Evolutionary conservation across 2,888 invertebrate genomes (phyloP).

Genomic region (Koerneria pararmatus): DNA sequence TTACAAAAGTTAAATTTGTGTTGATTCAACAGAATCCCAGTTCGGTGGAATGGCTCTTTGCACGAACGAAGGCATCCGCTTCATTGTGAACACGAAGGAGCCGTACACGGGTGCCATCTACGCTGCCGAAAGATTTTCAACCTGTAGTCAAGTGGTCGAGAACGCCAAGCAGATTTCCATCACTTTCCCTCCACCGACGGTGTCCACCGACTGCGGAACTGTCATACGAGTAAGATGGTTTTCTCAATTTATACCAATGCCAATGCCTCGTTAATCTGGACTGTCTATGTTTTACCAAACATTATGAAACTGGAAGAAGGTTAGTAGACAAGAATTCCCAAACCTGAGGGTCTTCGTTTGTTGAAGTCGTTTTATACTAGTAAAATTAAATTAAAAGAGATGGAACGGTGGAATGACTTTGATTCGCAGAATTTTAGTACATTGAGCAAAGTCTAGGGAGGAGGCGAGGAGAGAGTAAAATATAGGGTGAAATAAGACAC

Average conservation of each 20-base stretch:
- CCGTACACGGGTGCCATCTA: conserved; percentile 61
- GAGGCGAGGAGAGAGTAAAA: background rate
- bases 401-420: too few species aligned
- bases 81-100: conserved; percentile 61
- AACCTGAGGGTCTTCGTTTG: too few species aligned
- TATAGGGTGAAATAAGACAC: too few species aligned
- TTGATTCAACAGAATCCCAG: conserved; percentile 58
- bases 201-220: conserved; percentile 59
- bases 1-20: too few species aligned
- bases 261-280: background rate
- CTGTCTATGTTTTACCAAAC: background rate
- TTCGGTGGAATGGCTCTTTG: conserved; percentile 61
- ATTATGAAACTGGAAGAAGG: too few species aligned
- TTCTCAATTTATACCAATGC: conserved; percentile 12
- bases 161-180: conserved; percentile 60
- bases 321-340: too few species aligned
- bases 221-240: conserved; percentile 42
- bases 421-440: background rate
- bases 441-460: too few species aligned
- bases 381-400: too few species aligned
- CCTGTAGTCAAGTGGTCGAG: conserved; percentile 59
- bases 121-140: conserved; percentile 59
- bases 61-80: conserved; percentile 60
- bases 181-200: conserved; percentile 60
- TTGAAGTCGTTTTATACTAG: too few species aligned